Evolutionary conservation across 2,888 invertebrate genomes (phyloP), one percentile per base, ranked within the genome.

Genomic region (Phortica okadai): DNA sequence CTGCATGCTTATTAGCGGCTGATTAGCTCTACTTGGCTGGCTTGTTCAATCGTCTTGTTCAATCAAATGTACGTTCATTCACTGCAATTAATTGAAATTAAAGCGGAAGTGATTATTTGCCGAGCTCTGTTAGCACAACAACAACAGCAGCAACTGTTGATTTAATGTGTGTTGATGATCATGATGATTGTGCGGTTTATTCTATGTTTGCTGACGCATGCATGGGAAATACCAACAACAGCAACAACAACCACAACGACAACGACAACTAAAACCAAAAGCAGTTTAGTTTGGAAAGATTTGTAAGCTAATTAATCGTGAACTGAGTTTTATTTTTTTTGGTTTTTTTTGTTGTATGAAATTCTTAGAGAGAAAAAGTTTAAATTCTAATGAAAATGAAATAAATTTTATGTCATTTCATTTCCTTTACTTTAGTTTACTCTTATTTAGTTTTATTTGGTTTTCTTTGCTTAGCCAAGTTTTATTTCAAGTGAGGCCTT

Each of bases 81-180:
- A 69, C 64, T 62, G 33, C 72, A 64, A 84, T 88, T 88, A 86
- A 86, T 86, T 88, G 88, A 84, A 80, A 80, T 75, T 76, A 84
- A 78, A 88, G 81, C 85, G 85, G 85, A 86, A 88, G 89, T 89
- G 82, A 86, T 88, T 86, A 86, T 79, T 44, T 74, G 25, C 33
- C 21, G 21, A 58, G 33, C 45, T 45, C 10, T 45, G 10, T 6
- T 8, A 45, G 45, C 50, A 50, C 50, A 50, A 8, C 33, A 33
- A 14, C 54, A 16, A 45, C 66, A 67, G 41, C 74, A 54, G 14
- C 64, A 73, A 72, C 44, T 69, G 78, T 78, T 83, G 82, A 84
- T 87, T 87, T 80, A 86, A 83, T 88, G 8, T 50, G 50, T 50
- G 50, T 50, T 50, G 8, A 14, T 8, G 14, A 50, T 14, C 14